Evolutionary conservation across 2,113 vertebrate genomes (phyloP), one percentile per base, ranked within the genome.

Genomic region (Acrocephalus arundinaceus): DNA sequence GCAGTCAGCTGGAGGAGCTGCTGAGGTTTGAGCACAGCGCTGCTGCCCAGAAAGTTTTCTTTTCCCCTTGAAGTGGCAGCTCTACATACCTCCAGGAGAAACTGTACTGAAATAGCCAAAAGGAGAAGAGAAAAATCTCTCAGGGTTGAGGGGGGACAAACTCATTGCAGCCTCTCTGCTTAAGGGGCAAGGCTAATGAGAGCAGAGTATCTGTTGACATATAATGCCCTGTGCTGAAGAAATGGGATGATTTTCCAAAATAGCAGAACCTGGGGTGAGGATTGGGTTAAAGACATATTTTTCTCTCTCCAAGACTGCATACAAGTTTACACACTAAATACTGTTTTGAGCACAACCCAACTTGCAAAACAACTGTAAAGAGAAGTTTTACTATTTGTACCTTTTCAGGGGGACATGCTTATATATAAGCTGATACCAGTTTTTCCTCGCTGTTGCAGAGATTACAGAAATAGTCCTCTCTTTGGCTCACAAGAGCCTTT

Each of bases 401-500:
- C 2, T 59, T 70, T 39, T 41, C 0, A 0, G 0, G 15, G 13
- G 1, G 11, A 1, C 24, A 28, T 62, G 10, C 22, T 35, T 70
- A 25, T 59, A 27, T 72, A 18, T 61, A 21, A 46, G 3, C 14
- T 59, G 30, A 78, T 35, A 25, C 19, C 24, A 43, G 27, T 23
- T 92, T 84, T 77, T 71, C 23, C 7, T 51, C 48, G 88, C 23
- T 66, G 6, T 37, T 8, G 1, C 21, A 77, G 55, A 70, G 39
- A 77, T n/a, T 55, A 43, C 15, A 59, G 31, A 55, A 63, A 72
- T 30, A 66, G 30, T 49, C 41, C 13, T 70, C 5, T 67, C 19
- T 63, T 90, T 51, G 54, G 13, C 65, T 67, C 25, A 21, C 20
- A 5, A 82, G 11, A 45, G 25, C 3, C 35, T 81, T 89, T 89